Base-by-base conservation (phyloP, 2,113 vertebrate species). In the Platycercus adscitus region DNA sequence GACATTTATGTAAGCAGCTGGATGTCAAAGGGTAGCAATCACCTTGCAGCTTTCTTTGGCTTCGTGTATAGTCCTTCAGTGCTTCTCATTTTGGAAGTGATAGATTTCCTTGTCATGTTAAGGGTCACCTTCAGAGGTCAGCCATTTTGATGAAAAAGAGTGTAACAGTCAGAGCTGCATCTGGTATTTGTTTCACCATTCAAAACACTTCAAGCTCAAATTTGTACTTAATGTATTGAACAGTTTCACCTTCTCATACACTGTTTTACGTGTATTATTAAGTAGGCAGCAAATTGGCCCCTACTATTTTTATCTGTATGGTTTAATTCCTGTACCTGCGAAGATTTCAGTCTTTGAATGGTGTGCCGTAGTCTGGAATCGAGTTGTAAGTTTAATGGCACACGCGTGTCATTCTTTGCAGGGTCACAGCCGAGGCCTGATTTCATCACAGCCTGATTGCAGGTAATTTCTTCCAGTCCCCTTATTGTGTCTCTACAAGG, bases 401-500 rank as follows among this genome's bases (percentile, higher is more conserved):
- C 13, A 17, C 0, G 0, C 0, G 0, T 39, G 60, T 29, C 1
- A 3, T 24, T 78, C 28, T 75, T 78, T 83, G 68, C 28, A 65
- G 58, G 64, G 50, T 83, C 76, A 81, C 7, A 58, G n/a, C 17
- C 1, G 0, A 75, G 64, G 37, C 58, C n/a, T 2, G 3, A 39
- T 78, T 86, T 88, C 68, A 83, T 81, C 86, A 46, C 60, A 78
- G 19, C 18, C 68, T 83, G 41, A 49, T 61, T 82, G 53, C 68
- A 73, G 46, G 11, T 60, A 41, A 64, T 75, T 87, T 72, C 47
- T 92, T 60, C 35, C 55, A 71, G 28, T 58, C 31, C 50, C 44
- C 1, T 65, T 56, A 31, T 44, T 94, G 21, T 49, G 15, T 61
- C 13, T 89, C 56, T 56, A 37, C 0, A 4, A 78, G 31, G 14